Evolutionary conservation across 2,113 vertebrate species (phyloP), one percentile per base, ranked within the genome.

Genomic region (Ammospiza nelsoni): DNA sequence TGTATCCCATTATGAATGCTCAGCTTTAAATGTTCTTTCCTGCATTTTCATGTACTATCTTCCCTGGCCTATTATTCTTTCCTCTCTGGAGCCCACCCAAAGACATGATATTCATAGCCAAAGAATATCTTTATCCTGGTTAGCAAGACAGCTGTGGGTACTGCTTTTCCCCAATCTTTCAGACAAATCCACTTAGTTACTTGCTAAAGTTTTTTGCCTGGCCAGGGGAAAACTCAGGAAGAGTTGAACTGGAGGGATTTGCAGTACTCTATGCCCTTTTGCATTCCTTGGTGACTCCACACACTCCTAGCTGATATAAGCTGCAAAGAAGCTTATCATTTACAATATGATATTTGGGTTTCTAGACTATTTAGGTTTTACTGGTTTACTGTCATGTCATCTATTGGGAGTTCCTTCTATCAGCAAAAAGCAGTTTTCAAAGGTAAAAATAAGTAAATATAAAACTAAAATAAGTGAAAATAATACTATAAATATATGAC

Each of bases 381-480:
- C 33, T 69, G 25, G 29, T 91, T 74, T 94, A 58, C 25, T 72
- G 39, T 16, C 25, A 67, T 29, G 46, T 88, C 27, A 2, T 76
- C 57, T 85, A 27, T 11, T 85, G 17, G 37, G 73, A 95, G 31
- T 22, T 57, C 44, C 90, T 92, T 57, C 51, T 79, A 13, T 59
- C 61, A 75, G 33, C 59, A 57, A 54, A 92, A n/a, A 78, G 12
- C 22, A 15, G 41, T 49, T 82, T 83, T 77, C 16, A 4, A 25
- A 66, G 19, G 20, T 75, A 55, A 94, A 94, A 91, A 62, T 33
- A 91, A 58, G n/a, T 24, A 63, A 49, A 79, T 95, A 59, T 79
- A 95, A 90, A 65, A 44, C 44, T 33, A 94, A 94, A 91, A 62
- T n/a, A 93, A 59, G 15, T 24, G 61, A 49, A 79, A 95, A 59